Evolutionary conservation across 1,140 invertebrate genomes (phyloP), one percentile per base, ranked within the genome.

Genomic region (Octopus sinensis): DNA sequence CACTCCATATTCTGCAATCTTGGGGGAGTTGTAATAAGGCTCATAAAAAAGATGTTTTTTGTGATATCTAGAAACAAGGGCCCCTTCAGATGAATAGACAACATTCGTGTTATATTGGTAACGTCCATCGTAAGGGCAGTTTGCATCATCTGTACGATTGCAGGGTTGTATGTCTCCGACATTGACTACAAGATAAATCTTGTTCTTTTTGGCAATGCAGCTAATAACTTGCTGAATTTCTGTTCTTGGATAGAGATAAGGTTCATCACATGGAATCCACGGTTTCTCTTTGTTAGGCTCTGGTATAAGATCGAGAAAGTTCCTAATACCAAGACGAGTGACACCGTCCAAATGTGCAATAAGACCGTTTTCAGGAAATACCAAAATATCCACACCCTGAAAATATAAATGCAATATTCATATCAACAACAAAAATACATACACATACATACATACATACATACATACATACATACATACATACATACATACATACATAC

Each of bases 351-450:
- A 12, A 71, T 71, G 81, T 4, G 82, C 85, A 4, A 91, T 91
- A 10, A 94, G 86, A 5, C 93, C 93, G 85, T 92, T 91, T 89
- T 96, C 96, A 0, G 96, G 95, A 87, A 96, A 96, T 3, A 96
- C 94, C 6, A 96, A 92, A 13, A 97, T 95, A 43, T 43, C 0
- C 30, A 0, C 30, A 43, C 30, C 30, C 30, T 43, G 30, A 43
- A 43, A 43, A 43, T 43, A 43, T 43, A 43, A 43, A 43, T 43
- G 0, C 0, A 1, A 43, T 43, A 43, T 43, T 23, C 23, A 43
- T 3, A 43, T 43, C 30, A 43, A 43, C 2, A 43, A 43, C 30
- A 43, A 43, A 43, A 43, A 43, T 2, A 43, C 2, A 43, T 2
- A 43, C 2, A 43, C 30, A 43, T 43, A 43, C 30, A 43, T 43